Conservation (phyloP, 2,888 invertebrate genomes). For the Laothoe populi region DNA sequence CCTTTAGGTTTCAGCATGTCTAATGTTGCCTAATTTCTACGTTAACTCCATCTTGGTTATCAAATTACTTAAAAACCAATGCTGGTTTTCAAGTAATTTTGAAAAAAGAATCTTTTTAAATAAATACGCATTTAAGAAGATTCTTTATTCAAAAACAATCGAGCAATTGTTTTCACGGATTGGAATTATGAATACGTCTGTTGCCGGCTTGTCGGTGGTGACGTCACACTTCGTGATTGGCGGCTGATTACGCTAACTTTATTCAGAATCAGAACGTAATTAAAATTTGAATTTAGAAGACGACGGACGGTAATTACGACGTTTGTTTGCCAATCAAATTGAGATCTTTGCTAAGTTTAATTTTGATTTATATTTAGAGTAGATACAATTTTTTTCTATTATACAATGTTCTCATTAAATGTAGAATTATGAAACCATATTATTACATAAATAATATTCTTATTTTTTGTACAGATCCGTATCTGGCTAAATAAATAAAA, state of each 20-base stretch:
- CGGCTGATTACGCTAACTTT: conserved; percentile 39
- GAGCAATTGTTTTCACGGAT: conserved; percentile 38
- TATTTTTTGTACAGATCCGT: too few species aligned
- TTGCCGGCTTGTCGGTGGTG: not conserved
- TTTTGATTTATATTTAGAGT: not conserved
- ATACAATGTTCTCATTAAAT: not conserved
- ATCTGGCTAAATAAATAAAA: too few species aligned
- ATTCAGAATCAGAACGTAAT: conserved; percentile 45
- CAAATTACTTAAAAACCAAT: too few species aligned
- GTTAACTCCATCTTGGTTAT: too few species aligned
- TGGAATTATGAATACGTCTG: conserved; percentile 20
- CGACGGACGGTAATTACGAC: conserved; percentile 39
- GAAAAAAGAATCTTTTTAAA: too few species aligned
- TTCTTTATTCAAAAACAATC: conserved; percentile 7
- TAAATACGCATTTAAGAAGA: not conserved
- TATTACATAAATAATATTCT: too few species aligned
- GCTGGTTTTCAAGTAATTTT: too few species aligned
- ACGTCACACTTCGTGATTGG: conserved; percentile 26
- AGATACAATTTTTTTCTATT: conserved; percentile 1
- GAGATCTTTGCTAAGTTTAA: conserved; percentile 25
- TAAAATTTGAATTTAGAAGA: conserved; percentile 47
- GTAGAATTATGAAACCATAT: too few species aligned
- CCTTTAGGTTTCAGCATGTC: too few species aligned
- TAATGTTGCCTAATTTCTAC: too few species aligned
- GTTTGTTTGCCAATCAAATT: conserved; percentile 32